Percentiles rank a stretch among this genome's conserved stretches.
Conservation (phyloP, 2,797 vertebrate genomes). For the Macropus fuliginosus region DNA sequence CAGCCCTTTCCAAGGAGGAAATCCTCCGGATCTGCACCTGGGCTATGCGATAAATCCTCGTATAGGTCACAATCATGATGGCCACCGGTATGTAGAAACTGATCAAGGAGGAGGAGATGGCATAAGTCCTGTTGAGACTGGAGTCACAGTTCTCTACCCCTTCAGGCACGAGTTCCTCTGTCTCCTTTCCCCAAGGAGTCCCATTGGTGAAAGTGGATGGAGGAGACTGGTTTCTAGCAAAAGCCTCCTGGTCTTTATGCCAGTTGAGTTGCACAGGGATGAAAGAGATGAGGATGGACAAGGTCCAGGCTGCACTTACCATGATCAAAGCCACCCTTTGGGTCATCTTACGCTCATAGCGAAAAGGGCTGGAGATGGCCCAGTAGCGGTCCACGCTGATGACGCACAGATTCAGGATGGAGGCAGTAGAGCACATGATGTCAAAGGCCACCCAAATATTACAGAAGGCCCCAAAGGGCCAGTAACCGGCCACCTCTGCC, state of each 20-base stretch:
- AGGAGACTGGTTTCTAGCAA: not conserved
- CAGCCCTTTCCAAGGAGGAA: conserved; percentile 93
- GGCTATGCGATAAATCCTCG: conserved; percentile 95
- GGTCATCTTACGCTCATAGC: conserved; percentile 97
- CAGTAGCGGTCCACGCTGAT: conserved; percentile 98
- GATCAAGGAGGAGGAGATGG: conserved; percentile 96
- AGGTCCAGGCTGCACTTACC: conserved; percentile 92
- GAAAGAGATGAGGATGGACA: conserved; percentile 96
- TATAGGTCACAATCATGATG: conserved; percentile 97
- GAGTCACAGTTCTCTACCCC: conserved; percentile 90
- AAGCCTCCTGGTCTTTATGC: conserved; percentile 87
- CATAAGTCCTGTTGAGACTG: conserved; percentile 94
- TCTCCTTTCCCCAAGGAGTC: conserved; percentile 66
- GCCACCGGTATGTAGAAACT: conserved; percentile 98
- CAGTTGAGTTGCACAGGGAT: conserved; percentile 96
- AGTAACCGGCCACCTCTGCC: conserved; percentile 93
- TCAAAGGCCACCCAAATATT: conserved; percentile 97
- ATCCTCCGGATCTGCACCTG: conserved; percentile 94
- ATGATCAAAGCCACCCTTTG: conserved; percentile 92
- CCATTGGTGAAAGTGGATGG: conserved; percentile 19
- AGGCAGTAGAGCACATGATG: conserved; percentile 98
- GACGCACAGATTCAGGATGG: conserved; percentile 96
- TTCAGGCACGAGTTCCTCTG: conserved; percentile 2
- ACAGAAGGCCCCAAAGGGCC: conserved; percentile 97
- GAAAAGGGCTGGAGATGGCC: conserved; percentile 97